Evolutionary conservation across 1,140 invertebrate genomes (phyloP).

Genomic region (Coelopa frigida): DNA sequence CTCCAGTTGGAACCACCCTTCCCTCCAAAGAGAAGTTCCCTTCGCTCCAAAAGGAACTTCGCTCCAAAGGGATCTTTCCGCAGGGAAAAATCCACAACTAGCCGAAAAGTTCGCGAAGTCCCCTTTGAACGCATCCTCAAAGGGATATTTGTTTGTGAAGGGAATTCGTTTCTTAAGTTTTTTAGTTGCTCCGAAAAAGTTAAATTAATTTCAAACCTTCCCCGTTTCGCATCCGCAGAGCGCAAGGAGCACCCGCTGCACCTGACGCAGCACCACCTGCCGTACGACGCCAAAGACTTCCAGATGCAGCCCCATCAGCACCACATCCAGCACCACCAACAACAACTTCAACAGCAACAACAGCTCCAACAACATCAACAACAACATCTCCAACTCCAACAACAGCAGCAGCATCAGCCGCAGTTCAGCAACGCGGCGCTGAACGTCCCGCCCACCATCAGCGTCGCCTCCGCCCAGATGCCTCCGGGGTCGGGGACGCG

Average conservation of each 20-base stretch:
- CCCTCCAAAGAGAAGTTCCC: too few relatives aligned
- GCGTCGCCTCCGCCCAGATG: constrained; percentile 36
- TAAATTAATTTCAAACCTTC: not conserved
- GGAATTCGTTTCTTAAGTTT: not conserved
- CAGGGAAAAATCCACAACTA: too few relatives aligned
- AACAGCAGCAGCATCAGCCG: constrained; percentile 3
- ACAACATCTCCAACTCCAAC: constrained; percentile 7
- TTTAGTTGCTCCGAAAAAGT: not conserved
- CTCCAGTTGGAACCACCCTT: too few relatives aligned
- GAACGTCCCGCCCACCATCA: constrained; percentile 35
- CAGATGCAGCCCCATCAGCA: constrained; percentile 20
- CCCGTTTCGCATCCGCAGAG: constrained; percentile 16
- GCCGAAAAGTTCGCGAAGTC: too few relatives aligned
- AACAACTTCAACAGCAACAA: constrained; percentile 3
- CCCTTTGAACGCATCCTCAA: too few relatives aligned
- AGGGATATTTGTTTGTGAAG: not conserved
- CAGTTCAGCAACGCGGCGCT: constrained; percentile 14
- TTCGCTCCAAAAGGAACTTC: too few relatives aligned
- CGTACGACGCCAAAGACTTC: constrained; percentile 29
- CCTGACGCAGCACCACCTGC: constrained; percentile 32
- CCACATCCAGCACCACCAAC: constrained; percentile 8
- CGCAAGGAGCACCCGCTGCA: constrained; percentile 38
- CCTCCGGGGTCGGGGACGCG: constrained; percentile 32
- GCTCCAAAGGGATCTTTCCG: too few relatives aligned
- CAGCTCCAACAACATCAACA: constrained; percentile 12